Percentiles rank a stretch among this genome's conserved stretches.
Conservation (phyloP, 2,888 invertebrate genomes). For the Nephrocerus scutellatus region DNA sequence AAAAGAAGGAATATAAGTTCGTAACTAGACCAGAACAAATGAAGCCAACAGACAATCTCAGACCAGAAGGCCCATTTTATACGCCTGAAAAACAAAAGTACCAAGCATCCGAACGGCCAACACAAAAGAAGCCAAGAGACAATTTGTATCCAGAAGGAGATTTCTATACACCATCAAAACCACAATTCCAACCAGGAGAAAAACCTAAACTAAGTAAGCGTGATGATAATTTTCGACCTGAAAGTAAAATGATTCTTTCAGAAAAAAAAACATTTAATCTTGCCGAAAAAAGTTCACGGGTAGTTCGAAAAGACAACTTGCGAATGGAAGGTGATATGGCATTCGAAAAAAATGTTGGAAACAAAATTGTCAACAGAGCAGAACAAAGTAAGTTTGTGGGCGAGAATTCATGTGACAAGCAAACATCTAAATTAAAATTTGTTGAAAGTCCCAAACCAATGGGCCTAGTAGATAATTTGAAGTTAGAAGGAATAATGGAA, state of each 20-base stretch:
- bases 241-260: constrained; percentile 52
- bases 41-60: constrained; percentile 50
- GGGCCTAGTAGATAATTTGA: constrained; percentile 58
- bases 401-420: constrained; percentile 54
- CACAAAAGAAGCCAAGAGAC: constrained; percentile 46
- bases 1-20: too few relatives aligned
- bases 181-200: constrained; percentile 50
- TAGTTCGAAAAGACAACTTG: constrained; percentile 57
- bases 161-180: constrained; percentile 48
- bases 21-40: constrained; percentile 49
- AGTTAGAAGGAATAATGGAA: constrained; percentile 51
- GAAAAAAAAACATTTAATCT: constrained; percentile 46
- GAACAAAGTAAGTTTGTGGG: constrained; percentile 47
- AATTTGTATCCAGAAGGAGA: constrained; percentile 56
- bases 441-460: constrained; percentile 49
- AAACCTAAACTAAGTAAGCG: constrained; percentile 42
- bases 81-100: constrained; percentile 44
- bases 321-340: constrained; percentile 52
- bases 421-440: constrained; percentile 47
- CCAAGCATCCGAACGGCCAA: constrained; percentile 49
- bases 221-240: constrained; percentile 53
- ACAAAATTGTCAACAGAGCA: constrained; percentile 49
- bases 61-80: constrained; percentile 49
- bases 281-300: constrained; percentile 47
- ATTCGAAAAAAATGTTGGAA: constrained; percentile 48